Percentiles rank a stretch among this genome's conserved stretches.
These are phyloP conservation scores for Sylvia borin DNA, from an alignment of 2,797 vertebrate genomes.

Conservation along the genomic window DNA sequence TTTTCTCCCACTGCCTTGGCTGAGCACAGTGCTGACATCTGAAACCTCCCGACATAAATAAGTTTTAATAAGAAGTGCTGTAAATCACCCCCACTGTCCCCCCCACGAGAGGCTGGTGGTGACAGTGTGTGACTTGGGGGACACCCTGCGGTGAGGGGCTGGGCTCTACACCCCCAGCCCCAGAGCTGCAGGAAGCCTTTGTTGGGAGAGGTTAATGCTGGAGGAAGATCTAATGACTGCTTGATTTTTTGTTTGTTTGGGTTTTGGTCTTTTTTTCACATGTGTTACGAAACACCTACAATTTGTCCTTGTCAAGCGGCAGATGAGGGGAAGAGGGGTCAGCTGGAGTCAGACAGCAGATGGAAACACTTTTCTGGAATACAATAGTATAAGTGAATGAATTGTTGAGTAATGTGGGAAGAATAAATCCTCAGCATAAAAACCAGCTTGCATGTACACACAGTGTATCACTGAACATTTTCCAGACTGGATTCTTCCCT, in stretches of 20 bases:
- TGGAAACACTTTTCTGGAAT: slow-evolving; percentile 82
- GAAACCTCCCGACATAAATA: slow-evolving; percentile 35
- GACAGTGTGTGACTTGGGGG: neutral
- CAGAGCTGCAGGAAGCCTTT: slow-evolving; percentile 33
- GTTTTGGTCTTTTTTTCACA: slow-evolving; percentile 12
- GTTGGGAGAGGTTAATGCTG: slow-evolving; percentile 7
- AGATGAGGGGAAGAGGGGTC: slow-evolving; percentile 69
- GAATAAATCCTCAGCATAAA: slow-evolving; percentile 54
- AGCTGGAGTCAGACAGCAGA: slow-evolving; percentile 83
- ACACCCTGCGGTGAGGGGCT: neutral
- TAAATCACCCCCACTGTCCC: neutral
- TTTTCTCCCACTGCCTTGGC: neutral
- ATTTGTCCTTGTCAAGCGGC: slow-evolving; percentile 56
- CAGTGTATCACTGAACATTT: neutral
- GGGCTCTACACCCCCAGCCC: neutral
- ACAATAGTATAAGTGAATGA: slow-evolving; percentile 82
- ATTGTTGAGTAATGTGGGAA: slow-evolving; percentile 66
- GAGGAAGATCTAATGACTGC: slow-evolving; percentile 47
- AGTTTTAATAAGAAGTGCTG: slow-evolving; percentile 23
- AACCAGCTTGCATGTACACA: neutral
- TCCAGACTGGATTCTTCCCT: neutral
- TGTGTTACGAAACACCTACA: slow-evolving; percentile 42
- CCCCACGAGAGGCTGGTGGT: neutral
- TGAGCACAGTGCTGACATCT: neutral
- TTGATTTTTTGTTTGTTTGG: slow-evolving; percentile 53